Conservation (phyloP, 2,888 invertebrate genomes). For the Panorpa germanica region DNA sequence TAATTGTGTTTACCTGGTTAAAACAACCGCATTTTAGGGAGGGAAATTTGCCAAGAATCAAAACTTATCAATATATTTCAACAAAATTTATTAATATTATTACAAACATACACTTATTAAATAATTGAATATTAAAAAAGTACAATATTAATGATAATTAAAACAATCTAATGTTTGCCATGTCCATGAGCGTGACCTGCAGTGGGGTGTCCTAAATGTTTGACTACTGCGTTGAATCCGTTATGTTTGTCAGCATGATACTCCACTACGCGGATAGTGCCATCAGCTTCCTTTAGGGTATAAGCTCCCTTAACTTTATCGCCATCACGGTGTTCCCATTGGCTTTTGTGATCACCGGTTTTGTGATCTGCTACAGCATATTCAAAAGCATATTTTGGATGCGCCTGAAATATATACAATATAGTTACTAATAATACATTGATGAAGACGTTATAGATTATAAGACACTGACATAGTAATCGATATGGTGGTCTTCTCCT, state of each 20-base stretch:
- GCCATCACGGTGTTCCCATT: conserved; percentile 38
- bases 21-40: no score
- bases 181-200: no score
- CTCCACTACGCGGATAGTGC: conserved; percentile 30
- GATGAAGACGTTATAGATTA: not conserved
- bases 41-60: no score
- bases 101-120: no score
- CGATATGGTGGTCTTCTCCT: conserved; percentile 21
- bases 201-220: conserved; percentile 28
- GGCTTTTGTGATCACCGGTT: conserved; percentile 38
- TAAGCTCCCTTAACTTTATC: conserved; percentile 37
- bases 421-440: conserved; percentile 1
- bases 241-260: conserved; percentile 31
- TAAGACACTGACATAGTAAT: conserved; percentile 28
- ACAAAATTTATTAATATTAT: no score
- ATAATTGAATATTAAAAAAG: no score
- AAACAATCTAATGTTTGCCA: no score
- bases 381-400: conserved; percentile 37
- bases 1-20: no score
- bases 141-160: no score
- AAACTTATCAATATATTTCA: no score
- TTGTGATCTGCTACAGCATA: conserved; percentile 40
- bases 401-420: conserved; percentile 24
- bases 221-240: conserved; percentile 32
- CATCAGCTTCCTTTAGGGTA: conserved; percentile 29